These are phyloP conservation scores for Cerastis rubricosa DNA, from an alignment of 2,888 invertebrate genomes.

Conservation along the genomic window DNA sequence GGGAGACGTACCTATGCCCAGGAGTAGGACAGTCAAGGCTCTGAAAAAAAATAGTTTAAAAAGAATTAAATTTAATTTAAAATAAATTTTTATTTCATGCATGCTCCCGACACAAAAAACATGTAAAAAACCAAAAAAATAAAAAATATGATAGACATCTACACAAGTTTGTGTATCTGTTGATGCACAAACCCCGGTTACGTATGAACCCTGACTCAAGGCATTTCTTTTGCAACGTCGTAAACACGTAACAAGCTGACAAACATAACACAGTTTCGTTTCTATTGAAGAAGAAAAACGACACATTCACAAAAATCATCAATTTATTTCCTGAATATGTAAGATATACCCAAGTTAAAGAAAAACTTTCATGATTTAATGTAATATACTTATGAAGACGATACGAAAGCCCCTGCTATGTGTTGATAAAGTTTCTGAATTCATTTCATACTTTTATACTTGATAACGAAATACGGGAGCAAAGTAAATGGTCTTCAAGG, in stretches of 20 bases:
- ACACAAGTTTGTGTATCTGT: too few species aligned
- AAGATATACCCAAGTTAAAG: slow-evolving; percentile 30
- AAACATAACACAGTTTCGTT: not conserved
- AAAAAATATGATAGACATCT: too few species aligned
- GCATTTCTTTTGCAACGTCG: not conserved
- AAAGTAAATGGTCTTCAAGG: slow-evolving; percentile 49
- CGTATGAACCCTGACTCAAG: not conserved
- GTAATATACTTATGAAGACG: slow-evolving; percentile 52
- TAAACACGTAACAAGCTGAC: slow-evolving; percentile 4
- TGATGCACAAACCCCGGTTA: too few species aligned
- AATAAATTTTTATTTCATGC: too few species aligned
- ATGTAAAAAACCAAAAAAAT: too few species aligned
- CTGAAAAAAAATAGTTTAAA: too few species aligned
- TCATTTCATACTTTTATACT: slow-evolving; percentile 60
- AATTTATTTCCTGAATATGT: slow-evolving; percentile 25
- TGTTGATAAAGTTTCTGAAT: slow-evolving; percentile 66
- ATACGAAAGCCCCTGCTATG: slow-evolving; percentile 45
- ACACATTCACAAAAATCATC: slow-evolving; percentile 9
- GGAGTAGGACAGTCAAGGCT: too few species aligned
- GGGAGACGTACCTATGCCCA: too few species aligned
- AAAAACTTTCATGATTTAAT: slow-evolving; percentile 58
- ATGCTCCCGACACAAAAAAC: too few species aligned
- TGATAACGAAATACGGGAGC: slow-evolving; percentile 58
- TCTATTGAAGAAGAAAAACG: slow-evolving; percentile 6
- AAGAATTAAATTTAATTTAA: too few species aligned